Evolutionary conservation across 2,113 vertebrate species (phyloP).

Genomic region (Pithys albifrons): DNA sequence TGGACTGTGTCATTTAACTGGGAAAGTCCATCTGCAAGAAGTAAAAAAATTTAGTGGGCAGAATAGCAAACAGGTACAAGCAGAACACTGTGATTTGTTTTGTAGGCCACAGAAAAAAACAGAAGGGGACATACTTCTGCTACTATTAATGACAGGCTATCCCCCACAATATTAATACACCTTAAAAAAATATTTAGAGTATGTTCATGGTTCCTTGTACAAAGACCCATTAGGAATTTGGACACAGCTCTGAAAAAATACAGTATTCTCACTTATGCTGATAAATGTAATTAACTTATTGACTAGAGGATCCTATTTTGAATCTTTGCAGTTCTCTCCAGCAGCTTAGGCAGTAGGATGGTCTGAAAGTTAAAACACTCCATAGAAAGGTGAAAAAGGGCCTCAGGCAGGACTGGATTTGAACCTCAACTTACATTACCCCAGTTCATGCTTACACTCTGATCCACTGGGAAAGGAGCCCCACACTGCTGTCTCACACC

Average conservation of each 20-base stretch:
- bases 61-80: neutral
- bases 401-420: neutral
- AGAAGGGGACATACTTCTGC: neutral
- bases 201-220: neutral
- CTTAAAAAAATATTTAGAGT: neutral
- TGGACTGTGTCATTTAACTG: neutral
- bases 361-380: neutral
- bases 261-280: neutral
- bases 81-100: neutral
- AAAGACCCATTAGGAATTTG: neutral
- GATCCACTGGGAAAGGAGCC: neutral
- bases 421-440: neutral
- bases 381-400: neutral
- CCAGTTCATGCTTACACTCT: neutral
- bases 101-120: neutral
- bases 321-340: neutral
- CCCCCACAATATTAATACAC: neutral
- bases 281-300: neutral
- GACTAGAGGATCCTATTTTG: neutral
- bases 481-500: neutral
- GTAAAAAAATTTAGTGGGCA: neutral
- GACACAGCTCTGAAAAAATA: neutral
- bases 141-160: neutral
- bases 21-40: neutral
- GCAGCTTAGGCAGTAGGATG: neutral